Evolutionary conservation across 2,113 vertebrate species (phyloP).

Genomic region (Tychaedon coryphoeus): DNA sequence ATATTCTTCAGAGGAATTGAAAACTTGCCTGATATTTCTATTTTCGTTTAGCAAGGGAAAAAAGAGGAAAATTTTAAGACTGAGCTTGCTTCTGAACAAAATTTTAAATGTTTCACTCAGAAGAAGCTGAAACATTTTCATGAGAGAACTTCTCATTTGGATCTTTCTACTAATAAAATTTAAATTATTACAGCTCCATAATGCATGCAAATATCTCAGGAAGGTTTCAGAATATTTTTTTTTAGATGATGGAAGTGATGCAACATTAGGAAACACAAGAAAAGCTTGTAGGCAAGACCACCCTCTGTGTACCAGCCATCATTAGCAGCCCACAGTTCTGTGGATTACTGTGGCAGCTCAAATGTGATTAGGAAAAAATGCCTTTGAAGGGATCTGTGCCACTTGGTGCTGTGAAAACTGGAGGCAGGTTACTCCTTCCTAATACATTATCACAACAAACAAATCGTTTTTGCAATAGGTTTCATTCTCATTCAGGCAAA

Average conservation of each 20-base stretch:
- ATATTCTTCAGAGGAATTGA: background rate
- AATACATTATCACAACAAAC: background rate
- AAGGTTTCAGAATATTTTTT: background rate
- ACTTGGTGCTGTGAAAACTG: background rate
- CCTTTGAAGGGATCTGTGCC: background rate
- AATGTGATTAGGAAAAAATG: background rate
- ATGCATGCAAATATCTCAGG: background rate
- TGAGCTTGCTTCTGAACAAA: background rate
- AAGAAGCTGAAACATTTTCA: background rate
- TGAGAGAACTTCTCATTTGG: background rate
- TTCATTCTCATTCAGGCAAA: background rate
- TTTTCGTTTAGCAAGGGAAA: background rate
- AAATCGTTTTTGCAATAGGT: slow-evolving; percentile 1
- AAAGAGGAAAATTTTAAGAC: background rate
- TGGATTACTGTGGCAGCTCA: background rate
- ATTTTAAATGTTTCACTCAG: background rate
- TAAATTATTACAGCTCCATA: background rate
- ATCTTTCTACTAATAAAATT: background rate
- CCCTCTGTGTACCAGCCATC: background rate
- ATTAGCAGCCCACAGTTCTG: background rate
- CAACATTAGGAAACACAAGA: background rate
- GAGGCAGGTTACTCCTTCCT: background rate
- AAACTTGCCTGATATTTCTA: background rate
- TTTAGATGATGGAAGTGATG: background rate
- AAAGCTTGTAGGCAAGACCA: background rate